phyloP scores from a whole-genome alignment of 2,797 vertebrate genomes.

The Helarctos malayanus region DNA sequence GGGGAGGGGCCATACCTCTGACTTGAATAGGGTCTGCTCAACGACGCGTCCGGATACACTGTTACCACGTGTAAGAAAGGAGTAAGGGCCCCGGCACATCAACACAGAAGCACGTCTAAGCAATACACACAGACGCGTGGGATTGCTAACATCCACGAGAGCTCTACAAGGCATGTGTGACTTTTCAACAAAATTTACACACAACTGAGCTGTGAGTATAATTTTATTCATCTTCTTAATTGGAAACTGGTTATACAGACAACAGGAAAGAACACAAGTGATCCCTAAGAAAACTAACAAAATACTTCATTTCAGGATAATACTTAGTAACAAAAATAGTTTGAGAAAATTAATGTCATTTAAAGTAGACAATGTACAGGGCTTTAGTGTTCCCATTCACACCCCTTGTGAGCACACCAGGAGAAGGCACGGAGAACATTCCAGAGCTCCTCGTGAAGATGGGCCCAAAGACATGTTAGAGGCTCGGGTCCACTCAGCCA shows the following conservation, averaged over 20 bases:
- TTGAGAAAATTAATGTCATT: conserved; percentile 60
- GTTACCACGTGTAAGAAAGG: background rate
- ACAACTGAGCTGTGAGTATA: conserved; percentile 24
- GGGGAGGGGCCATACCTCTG: background rate
- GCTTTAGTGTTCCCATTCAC: conserved; percentile 14
- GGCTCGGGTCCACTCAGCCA: background rate
- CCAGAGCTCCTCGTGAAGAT: background rate
- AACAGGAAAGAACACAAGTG: conserved; percentile 38
- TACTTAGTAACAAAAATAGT: conserved; percentile 73
- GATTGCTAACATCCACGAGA: background rate
- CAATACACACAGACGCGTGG: background rate
- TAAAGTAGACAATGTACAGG: conserved; percentile 48
- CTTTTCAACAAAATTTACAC: background rate
- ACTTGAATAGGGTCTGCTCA: conserved; percentile 4
- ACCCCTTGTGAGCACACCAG: background rate
- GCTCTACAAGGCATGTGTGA: background rate
- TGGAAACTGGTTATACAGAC: conserved; percentile 49
- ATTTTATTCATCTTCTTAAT: conserved; percentile 72
- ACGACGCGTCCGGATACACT: background rate
- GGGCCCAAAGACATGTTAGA: rapidly evolving
- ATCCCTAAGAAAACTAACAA: conserved; percentile 39
- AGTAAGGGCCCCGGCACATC: background rate
- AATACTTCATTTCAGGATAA: conserved; percentile 67
- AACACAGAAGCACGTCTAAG: background rate
- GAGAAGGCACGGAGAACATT: background rate